Evolutionary conservation across 2,113 vertebrate genomes (phyloP).

Genomic region (Sinosuthora webbiana): DNA sequence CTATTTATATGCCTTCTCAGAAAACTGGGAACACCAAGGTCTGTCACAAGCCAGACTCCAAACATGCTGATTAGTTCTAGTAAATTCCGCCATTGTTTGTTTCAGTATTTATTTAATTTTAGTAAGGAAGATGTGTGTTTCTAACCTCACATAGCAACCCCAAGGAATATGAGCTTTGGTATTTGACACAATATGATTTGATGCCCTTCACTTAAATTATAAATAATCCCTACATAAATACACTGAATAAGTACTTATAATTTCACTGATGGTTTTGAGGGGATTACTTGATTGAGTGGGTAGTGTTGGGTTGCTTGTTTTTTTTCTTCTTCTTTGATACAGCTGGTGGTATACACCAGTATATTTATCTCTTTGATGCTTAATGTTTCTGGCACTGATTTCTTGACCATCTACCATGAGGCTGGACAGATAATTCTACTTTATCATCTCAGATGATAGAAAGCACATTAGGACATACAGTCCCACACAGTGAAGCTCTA

Average conservation of each 20-base stretch:
- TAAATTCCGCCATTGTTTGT: neutral
- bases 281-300: neutral
- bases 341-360: neutral
- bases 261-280: neutral
- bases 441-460: neutral
- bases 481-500: neutral
- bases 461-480: neutral
- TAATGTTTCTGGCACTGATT: neutral
- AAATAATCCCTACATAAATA: neutral
- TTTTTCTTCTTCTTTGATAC: neutral
- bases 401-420: neutral
- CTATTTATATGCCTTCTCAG: neutral
- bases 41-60: neutral
- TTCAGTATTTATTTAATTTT: neutral
- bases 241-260: neutral
- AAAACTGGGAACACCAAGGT: neutral
- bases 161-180: neutral
- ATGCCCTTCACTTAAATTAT: neutral
- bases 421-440: neutral
- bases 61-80: neutral
- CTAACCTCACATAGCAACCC: neutral
- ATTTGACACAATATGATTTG: neutral
- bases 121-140: neutral
- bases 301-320: neutral
- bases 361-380: neutral